Evolutionary conservation across 2,113 vertebrate species (phyloP).

Genomic region (Dicerorhinus sumatrensis): DNA sequence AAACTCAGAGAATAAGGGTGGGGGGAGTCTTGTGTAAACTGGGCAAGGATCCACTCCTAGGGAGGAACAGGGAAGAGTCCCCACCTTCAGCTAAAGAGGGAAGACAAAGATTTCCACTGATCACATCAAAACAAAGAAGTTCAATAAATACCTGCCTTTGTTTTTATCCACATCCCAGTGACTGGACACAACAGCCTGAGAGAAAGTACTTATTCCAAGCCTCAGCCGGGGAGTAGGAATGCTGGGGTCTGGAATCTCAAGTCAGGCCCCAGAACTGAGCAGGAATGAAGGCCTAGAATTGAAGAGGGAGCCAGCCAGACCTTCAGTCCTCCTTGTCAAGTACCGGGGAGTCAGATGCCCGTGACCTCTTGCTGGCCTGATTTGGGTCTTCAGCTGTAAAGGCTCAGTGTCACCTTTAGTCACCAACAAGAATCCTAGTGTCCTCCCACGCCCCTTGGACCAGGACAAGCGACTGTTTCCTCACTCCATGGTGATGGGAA

Average conservation of each 20-base stretch:
- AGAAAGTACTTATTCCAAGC: background rate
- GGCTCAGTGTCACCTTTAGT: background rate
- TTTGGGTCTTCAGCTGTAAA: background rate
- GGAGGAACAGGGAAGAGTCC: background rate
- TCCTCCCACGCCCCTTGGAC: background rate
- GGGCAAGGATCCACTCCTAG: background rate
- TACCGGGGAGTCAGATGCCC: background rate
- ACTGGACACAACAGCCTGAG: background rate
- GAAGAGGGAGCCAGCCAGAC: background rate
- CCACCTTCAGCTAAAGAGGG: background rate
- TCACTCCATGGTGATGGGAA: constrained; percentile 86
- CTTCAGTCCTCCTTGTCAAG: background rate
- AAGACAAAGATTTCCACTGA: background rate
- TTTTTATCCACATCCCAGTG: background rate
- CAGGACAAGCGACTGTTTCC: background rate
- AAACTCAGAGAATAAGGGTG: background rate
- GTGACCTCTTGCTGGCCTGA: background rate
- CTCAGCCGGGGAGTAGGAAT: background rate
- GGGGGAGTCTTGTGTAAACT: background rate
- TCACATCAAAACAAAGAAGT: background rate
- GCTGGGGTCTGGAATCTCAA: background rate
- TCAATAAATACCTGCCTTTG: constrained; percentile 64
- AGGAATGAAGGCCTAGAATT: background rate
- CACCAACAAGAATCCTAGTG: background rate
- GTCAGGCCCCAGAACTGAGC: background rate